phyloP scores from a whole-genome alignment of 1,140 invertebrate species.

The Cecropterus lyciades region DNA sequence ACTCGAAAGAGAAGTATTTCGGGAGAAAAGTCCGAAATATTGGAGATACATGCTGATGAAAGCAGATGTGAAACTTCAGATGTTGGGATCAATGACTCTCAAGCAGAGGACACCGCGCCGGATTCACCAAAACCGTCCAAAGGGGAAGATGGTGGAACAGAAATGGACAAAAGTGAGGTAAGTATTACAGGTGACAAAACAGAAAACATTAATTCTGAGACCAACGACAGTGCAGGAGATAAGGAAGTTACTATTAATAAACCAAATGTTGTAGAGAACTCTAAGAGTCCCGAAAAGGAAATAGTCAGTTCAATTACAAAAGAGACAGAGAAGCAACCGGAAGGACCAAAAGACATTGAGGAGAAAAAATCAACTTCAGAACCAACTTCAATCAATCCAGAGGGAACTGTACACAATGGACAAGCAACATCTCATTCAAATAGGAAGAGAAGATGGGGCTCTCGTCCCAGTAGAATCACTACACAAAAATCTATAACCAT shows the following conservation, averaged over 20 bases:
- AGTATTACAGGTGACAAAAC: conserved; percentile 68
- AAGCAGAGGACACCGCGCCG: conserved; percentile 43
- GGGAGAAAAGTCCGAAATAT: conserved; percentile 68
- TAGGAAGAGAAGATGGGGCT: conserved; percentile 80
- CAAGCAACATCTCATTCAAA: conserved; percentile 53
- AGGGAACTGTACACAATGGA: conserved; percentile 56
- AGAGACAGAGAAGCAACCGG: conserved; percentile 29
- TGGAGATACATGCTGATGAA: conserved; percentile 74
- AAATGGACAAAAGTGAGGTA: conserved; percentile 59
- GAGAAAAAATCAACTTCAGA: conserved; percentile 37
- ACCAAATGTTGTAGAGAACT: conserved; percentile 74
- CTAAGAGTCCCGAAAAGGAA: conserved; percentile 38
- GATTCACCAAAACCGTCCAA: conserved; percentile 42
- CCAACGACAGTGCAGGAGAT: conserved; percentile 50
- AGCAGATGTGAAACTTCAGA: conserved; percentile 67
- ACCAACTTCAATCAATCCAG: conserved; percentile 40
- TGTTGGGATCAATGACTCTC: conserved; percentile 49
- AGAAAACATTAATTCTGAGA: conserved; percentile 43
- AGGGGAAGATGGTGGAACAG: conserved; percentile 38
- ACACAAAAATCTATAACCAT: conserved; percentile 84
- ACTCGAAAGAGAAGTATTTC: conserved; percentile 51
- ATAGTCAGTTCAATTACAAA: conserved; percentile 16
- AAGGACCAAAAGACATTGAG: conserved; percentile 34
- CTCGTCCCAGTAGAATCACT: conserved; percentile 66
- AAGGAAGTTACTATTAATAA: conserved; percentile 65